Evolutionary conservation across 2,888 invertebrate species (phyloP).

Genomic region (Epinotia ramella): DNA sequence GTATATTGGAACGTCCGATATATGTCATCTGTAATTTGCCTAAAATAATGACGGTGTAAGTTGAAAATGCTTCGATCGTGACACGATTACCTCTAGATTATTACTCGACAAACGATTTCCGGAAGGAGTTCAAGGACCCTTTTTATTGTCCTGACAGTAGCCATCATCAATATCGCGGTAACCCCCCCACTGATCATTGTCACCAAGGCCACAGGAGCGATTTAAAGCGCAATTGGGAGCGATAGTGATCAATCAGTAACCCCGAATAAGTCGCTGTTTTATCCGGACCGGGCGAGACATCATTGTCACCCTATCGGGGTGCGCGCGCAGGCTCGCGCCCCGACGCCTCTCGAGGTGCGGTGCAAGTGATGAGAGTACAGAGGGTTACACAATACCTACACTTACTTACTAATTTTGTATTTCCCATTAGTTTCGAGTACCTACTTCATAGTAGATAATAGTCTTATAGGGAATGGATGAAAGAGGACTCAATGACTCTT

Average conservation of each 20-base stretch:
- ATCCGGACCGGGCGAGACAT: constrained; percentile 39
- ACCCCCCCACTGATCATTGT: constrained; percentile 16
- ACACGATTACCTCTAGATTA: not conserved
- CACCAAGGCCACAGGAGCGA: constrained; percentile 19
- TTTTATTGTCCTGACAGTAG: not conserved
- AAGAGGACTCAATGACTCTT: too few relatives aligned
- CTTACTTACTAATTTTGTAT: too few relatives aligned
- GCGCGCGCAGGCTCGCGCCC: constrained; percentile 41
- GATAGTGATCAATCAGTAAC: constrained; percentile 28
- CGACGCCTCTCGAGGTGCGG: constrained; percentile 27
- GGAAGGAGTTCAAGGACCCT: not conserved
- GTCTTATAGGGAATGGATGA: too few relatives aligned
- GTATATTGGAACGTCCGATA: not conserved
- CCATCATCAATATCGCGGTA: constrained; percentile 18
- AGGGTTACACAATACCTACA: not conserved
- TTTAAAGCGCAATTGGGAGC: constrained; percentile 20
- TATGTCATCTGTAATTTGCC: not conserved
- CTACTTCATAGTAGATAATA: too few relatives aligned
- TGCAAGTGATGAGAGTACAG: constrained; percentile 16
- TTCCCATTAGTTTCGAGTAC: too few relatives aligned
- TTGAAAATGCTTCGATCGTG: not conserved
- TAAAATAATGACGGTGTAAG: not conserved
- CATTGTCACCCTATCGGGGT: constrained; percentile 43
- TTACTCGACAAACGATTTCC: not conserved
- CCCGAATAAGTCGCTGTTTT: constrained; percentile 29